phyloP scores from a whole-genome alignment of 1,140 invertebrate genomes.

The Latrodectus geometricus region DNA sequence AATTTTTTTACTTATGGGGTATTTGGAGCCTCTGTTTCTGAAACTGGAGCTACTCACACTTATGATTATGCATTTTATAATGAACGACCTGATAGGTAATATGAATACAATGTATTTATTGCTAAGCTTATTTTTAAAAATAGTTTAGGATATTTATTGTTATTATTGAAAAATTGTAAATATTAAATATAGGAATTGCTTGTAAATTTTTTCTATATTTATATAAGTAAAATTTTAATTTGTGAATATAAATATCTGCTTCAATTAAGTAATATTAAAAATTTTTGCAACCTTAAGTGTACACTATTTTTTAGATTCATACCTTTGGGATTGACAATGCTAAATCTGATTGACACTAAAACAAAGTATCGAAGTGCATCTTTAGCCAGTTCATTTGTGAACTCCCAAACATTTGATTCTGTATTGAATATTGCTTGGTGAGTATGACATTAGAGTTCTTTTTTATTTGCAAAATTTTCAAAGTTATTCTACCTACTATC shows the following conservation, averaged over 20 bases:
- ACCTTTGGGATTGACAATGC: neutral
- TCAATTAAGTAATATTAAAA: too few relatives aligned
- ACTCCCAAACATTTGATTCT: conserved; percentile 32
- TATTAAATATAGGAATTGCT: too few relatives aligned
- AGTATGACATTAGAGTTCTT: neutral
- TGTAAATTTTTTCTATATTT: too few relatives aligned
- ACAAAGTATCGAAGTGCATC: conserved; percentile 32
- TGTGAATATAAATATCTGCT: too few relatives aligned
- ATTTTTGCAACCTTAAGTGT: too few relatives aligned
- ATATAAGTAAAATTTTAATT: too few relatives aligned
- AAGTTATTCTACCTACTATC: neutral
- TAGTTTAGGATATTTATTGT: too few relatives aligned
- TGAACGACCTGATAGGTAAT: conserved; percentile 20
- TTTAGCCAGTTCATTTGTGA: conserved; percentile 26
- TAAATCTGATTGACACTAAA: conserved; percentile 42
- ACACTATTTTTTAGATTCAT: conserved; percentile 29
- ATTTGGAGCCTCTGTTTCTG: conserved; percentile 28
- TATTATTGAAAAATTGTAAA: too few relatives aligned
- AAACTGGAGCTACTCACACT: conserved; percentile 29
- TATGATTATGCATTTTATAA: conserved; percentile 44
- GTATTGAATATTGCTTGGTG: conserved; percentile 31
- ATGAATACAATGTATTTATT: neutral
- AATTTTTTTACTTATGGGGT: conserved; percentile 15
- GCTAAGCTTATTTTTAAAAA: too few relatives aligned
- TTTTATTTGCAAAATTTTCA: neutral